phyloP scores from a whole-genome alignment of 2,797 vertebrate genomes.

The Dendrocincla fuliginosa region DNA sequence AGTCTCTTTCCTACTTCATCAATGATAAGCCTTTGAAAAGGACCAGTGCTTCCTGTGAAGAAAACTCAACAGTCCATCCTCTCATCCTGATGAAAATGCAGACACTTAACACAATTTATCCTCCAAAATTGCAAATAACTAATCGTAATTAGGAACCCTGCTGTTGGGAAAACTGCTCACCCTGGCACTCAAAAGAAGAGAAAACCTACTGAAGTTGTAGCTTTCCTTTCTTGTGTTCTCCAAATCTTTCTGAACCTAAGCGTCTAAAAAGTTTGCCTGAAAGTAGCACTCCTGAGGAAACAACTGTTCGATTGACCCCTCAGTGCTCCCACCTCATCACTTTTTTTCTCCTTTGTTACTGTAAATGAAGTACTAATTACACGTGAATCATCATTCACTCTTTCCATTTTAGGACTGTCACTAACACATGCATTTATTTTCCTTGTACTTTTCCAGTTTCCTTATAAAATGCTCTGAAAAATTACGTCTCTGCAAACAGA shows the following conservation, averaged over 20 bases:
- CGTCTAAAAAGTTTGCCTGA: background rate
- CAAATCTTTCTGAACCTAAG: background rate
- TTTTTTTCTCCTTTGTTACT: background rate
- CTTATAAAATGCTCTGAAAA: background rate
- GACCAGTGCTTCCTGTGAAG: background rate
- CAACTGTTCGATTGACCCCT: background rate
- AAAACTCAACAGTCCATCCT: background rate
- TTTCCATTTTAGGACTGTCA: background rate
- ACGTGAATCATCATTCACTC: background rate
- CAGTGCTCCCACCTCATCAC: background rate
- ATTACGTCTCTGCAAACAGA: background rate
- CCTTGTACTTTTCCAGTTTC: background rate
- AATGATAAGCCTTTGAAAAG: background rate
- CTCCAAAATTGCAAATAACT: background rate
- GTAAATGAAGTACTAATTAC: background rate
- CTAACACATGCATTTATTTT: background rate
- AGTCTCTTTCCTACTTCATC: background rate
- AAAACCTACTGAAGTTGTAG: background rate
- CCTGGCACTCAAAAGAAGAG: background rate
- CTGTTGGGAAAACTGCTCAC: slow-evolving; percentile 27
- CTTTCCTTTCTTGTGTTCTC: background rate
- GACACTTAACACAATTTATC: background rate
- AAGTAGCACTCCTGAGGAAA: background rate
- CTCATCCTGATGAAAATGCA: slow-evolving; percentile 22
- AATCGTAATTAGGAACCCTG: slow-evolving; percentile 40